These are phyloP conservation scores for Notospermus geniculatus DNA, from an alignment of 1,140 invertebrate species.

Conservation along the genomic window DNA sequence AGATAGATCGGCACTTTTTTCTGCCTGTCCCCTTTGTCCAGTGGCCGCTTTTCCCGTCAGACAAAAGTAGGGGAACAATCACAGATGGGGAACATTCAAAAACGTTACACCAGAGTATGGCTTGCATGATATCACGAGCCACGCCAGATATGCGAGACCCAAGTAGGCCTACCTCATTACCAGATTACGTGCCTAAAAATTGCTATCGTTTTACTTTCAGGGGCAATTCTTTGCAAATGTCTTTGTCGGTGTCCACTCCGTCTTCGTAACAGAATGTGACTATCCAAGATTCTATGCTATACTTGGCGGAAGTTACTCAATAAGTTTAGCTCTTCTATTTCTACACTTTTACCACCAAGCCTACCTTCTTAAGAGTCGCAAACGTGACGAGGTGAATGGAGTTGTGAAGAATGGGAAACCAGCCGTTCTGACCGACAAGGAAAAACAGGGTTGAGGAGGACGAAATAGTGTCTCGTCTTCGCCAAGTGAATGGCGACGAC, in stretches of 20 bases:
- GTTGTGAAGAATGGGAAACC: too few species aligned
- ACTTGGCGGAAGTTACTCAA: constrained; percentile 89
- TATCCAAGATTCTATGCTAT: constrained; percentile 88
- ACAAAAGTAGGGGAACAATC: too few species aligned
- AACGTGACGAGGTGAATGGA: too few species aligned
- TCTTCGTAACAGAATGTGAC: constrained; percentile 90
- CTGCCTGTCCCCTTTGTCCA: too few species aligned
- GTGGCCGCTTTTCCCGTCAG: too few species aligned
- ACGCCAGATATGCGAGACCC: background rate
- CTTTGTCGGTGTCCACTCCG: constrained; percentile 83
- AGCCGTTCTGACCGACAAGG: too few species aligned
- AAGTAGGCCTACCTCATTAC: background rate
- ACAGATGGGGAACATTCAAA: too few species aligned
- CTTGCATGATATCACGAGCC: background rate
- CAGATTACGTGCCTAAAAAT: background rate
- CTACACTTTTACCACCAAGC: constrained; percentile 86
- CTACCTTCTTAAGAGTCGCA: constrained; percentile 61
- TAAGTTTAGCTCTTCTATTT: constrained; percentile 91
- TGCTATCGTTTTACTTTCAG: constrained; percentile 39
- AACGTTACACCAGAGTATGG: too few species aligned
- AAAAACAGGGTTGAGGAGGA: too few species aligned
- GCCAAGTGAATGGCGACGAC: too few species aligned
- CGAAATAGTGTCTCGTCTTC: too few species aligned
- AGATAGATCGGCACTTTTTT: too few species aligned
- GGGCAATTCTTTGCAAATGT: constrained; percentile 82